These are phyloP conservation scores for Platichthys stellatus DNA, from an alignment of 2,113 vertebrate species.

Conservation along the genomic window DNA sequence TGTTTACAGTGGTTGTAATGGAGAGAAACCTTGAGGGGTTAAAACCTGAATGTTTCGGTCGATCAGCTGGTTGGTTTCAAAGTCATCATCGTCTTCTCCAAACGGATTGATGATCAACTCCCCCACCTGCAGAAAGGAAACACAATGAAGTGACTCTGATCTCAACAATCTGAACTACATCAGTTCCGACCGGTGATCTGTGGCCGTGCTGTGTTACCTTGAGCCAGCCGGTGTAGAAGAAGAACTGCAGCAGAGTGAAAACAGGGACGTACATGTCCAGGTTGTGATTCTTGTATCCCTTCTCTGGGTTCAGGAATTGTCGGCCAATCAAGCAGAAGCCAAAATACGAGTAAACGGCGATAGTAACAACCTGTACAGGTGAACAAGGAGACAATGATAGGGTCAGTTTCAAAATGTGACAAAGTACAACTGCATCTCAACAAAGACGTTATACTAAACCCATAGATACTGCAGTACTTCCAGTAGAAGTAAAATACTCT, in stretches of 20 bases:
- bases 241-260: constrained; percentile 91
- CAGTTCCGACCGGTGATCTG: too few species aligned
- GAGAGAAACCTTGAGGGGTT: not conserved
- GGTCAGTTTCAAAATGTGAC: too few species aligned
- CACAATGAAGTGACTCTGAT: not conserved
- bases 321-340: constrained; percentile 86
- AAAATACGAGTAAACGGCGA: constrained; percentile 91
- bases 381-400: not conserved
- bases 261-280: constrained; percentile 89
- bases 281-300: constrained; percentile 71
- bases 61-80: constrained; percentile 93
- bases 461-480: not conserved
- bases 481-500: not conserved
- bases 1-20: not conserved
- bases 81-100: constrained; percentile 91
- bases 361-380: constrained; percentile 86
- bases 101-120: constrained; percentile 93
- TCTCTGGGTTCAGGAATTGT: constrained; percentile 86
- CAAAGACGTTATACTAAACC: too few species aligned
- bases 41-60: constrained; percentile 90
- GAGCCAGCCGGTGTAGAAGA: constrained; percentile 92
- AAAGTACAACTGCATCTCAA: too few species aligned
- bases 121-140: constrained; percentile 81
- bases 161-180: not conserved
- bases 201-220: constrained; percentile 77